A percentile compares a stretch with the other conserved stretches of the same genome.
Evolutionary conservation across 2,797 vertebrate genomes (phyloP).

Genomic region (Acipenser ruthenus): DNA sequence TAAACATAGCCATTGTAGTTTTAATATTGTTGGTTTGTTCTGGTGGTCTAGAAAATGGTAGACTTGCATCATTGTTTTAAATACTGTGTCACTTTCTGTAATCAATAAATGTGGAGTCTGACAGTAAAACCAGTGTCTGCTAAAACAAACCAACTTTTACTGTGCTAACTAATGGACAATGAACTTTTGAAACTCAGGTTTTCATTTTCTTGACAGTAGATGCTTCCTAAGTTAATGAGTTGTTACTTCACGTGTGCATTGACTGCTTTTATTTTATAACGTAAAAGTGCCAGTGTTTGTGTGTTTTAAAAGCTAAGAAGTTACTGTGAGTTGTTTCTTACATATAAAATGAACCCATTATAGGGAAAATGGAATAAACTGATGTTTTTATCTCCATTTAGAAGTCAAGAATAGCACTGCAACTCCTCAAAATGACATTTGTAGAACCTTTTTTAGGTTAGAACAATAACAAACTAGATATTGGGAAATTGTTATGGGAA

Average conservation of each 20-base stretch:
- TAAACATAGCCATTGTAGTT: no score
- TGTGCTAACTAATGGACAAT: neutral
- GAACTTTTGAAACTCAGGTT: neutral
- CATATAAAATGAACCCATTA: slow-evolving; percentile 66
- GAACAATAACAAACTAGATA: slow-evolving; percentile 15
- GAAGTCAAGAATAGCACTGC: slow-evolving; percentile 1
- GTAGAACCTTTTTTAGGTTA: slow-evolving; percentile 14
- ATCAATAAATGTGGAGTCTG: no score
- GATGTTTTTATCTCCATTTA: slow-evolving; percentile 40
- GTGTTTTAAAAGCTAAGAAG: slow-evolving; percentile 61
- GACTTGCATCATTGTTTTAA: no score
- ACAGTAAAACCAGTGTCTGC: no score
- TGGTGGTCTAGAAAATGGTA: no score
- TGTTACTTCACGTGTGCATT: slow-evolving; percentile 28
- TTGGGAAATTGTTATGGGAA: slow-evolving; percentile 18
- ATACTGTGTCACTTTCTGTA: no score
- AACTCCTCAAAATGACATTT: slow-evolving; percentile 1
- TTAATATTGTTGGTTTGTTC: no score
- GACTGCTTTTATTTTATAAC: slow-evolving; percentile 72
- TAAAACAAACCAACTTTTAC: no score
- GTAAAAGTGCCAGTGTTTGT: slow-evolving; percentile 55
- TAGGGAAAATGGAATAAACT: slow-evolving; percentile 56
- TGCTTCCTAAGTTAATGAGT: slow-evolving; percentile 28
- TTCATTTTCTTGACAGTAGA: slow-evolving; percentile 13
- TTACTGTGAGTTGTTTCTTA: slow-evolving; percentile 68